Percentiles rank a stretch among this genome's conserved stretches.
Conservation (phyloP, 2,113 vertebrate species). For the Microtus richardsoni region DNA sequence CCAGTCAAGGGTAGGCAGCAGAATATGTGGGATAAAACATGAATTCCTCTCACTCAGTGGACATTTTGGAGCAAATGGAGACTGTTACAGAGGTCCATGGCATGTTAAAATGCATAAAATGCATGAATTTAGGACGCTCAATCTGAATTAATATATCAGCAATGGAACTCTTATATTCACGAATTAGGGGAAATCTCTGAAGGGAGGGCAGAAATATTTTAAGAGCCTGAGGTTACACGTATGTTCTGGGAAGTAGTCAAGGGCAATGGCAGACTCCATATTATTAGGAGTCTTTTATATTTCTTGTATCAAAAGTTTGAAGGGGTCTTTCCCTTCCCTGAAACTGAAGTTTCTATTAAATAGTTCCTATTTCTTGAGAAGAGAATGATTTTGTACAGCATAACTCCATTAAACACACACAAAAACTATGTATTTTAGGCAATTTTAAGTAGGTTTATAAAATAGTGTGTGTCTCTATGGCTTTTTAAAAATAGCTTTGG, state of each 20-base stretch:
- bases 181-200: neutral
- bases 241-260: neutral
- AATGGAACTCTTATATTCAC: neutral
- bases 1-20: no score
- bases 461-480: neutral
- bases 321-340: neutral
- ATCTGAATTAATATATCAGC: neutral
- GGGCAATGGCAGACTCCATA: no score
- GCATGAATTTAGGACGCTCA: neutral
- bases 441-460: neutral
- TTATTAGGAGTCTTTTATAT: neutral
- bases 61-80: neutral
- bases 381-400: neutral
- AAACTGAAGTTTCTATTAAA: neutral
- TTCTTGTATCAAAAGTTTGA: accelerated
- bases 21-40: no score
- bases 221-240: neutral
- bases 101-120: neutral
- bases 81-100: neutral
- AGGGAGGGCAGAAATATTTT: no score
- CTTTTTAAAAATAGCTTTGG: neutral
- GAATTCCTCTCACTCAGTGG: neutral
- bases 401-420: neutral
- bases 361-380: neutral
- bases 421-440: neutral